Evolutionary conservation across 2,797 vertebrate species (phyloP), one percentile per base, ranked within the genome.

Genomic region (Darevskia nairensis): DNA sequence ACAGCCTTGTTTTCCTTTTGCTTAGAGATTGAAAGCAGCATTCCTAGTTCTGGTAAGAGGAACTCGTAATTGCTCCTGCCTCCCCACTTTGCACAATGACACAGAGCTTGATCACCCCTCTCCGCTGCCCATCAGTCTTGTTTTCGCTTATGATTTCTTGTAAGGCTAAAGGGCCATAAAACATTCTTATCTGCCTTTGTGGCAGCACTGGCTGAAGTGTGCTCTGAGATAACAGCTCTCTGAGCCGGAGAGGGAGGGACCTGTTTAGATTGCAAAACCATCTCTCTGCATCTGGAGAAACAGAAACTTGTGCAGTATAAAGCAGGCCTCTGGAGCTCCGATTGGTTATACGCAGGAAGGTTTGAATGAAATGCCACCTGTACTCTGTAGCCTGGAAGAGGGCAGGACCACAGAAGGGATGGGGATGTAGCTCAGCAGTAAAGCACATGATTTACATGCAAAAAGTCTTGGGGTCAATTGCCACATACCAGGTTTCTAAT

Each of bases 111-210:
- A 6, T 74, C 2, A 82, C 92, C 86, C 85, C 44, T 92, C 86
- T 84, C 50, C 90, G 80, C 66, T 85, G 46, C 64, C 88, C 88
- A 39, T 68, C 83, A 89, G 86, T 55, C 87, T 74, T 5, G 19
- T 80, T 64, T 92, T 91, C 84, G 71, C 69, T 66, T 91, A 80
- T 74, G 81, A 46, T 80, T 92, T 92, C 76, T 80, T 88, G 7
- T 85, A 72, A 85, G 13, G 81, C 78, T 81, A 59, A 8, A 46
- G 39, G 55, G 75, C 44, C 85, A 87, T 82, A 66, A 46, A 21
- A 19, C 75, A 3, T 88, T 80, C 84, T 77, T 92, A 25, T 89
- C 50, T 89, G 0, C 64, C 27, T 82, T 88, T 64, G 4, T 89
- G 89, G 92, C 21, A 41, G 85, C 82, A 50, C 7, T 0, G 1